A percentile compares a stretch with the other conserved stretches of the same genome.
These are phyloP conservation scores for Petrolisthes manimaculis DNA, from an alignment of 2,888 invertebrate genomes.

Conservation along the genomic window DNA sequence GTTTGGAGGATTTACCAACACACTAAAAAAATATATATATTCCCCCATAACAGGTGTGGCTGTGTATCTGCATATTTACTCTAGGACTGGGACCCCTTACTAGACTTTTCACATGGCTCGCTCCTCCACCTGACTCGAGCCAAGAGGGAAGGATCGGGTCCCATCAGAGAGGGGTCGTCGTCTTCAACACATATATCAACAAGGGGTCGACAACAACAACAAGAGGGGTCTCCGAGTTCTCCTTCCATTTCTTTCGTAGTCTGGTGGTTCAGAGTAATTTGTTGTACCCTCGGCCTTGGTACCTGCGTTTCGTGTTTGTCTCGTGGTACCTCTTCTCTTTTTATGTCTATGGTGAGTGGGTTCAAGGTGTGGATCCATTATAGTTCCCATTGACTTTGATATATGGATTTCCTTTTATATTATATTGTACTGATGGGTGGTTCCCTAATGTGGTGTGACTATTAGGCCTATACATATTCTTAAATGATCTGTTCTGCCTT, in stretches of 20 bases:
- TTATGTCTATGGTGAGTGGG: constrained; percentile 29
- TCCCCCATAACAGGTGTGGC: constrained; percentile 18
- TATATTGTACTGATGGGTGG: too few relatives aligned
- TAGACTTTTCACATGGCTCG: not conserved
- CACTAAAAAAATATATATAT: not conserved
- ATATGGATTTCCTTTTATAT: too few relatives aligned
- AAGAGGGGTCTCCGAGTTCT: not conserved
- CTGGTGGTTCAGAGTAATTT: constrained; percentile 38
- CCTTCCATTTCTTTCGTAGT: constrained; percentile 33
- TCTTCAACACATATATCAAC: too few relatives aligned
- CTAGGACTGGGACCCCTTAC: not conserved
- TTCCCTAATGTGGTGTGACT: too few relatives aligned
- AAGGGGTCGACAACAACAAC: not conserved
- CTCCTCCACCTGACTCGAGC: not conserved
- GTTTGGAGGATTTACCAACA: too few relatives aligned
- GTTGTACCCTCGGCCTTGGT: not conserved
- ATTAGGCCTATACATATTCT: too few relatives aligned
- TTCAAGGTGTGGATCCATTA: not conserved
- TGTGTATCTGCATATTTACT: constrained; percentile 1
- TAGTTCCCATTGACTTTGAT: not conserved
- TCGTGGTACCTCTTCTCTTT: constrained; percentile 47
- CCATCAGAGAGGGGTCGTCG: too few relatives aligned
- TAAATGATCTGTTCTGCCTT: too few relatives aligned
- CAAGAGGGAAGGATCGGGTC: too few relatives aligned
- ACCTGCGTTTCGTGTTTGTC: constrained; percentile 2